Percentiles rank a stretch among this genome's conserved stretches.
Conservation (phyloP, 2,113 vertebrate genomes). For the Apeltes quadracus region DNA sequence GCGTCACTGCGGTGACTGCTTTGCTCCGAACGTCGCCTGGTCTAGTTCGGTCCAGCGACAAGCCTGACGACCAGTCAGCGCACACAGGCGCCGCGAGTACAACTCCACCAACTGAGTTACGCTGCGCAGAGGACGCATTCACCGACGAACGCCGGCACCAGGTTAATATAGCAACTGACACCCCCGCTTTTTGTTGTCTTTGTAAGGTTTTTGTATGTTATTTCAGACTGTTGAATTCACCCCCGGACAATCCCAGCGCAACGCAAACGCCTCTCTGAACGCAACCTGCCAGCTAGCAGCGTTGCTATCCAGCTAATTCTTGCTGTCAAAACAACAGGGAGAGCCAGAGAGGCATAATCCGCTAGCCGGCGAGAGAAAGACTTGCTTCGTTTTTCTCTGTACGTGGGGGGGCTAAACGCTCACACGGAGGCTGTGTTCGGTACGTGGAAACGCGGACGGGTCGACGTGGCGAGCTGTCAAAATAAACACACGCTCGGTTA, state of each 20-base stretch:
- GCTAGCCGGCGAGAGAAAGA: conserved; percentile 42
- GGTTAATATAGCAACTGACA: conserved; percentile 34
- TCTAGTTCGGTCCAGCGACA: conserved; percentile 51
- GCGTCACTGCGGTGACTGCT: conserved; percentile 54
- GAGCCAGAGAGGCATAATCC: conserved; percentile 41
- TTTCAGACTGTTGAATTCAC: conserved; percentile 40
- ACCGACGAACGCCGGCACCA: conserved; percentile 7
- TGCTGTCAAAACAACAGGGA: conserved; percentile 71
- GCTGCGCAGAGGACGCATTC: conserved; percentile 17
- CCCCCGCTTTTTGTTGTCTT: not conserved
- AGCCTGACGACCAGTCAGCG: conserved; percentile 9
- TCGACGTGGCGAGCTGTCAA: conserved; percentile 59
- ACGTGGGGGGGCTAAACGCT: not conserved
- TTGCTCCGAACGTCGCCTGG: conserved; percentile 46
- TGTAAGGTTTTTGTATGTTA: not conserved
- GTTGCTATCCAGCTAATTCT: conserved; percentile 71
- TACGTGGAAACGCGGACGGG: not conserved
- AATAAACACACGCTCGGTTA: not conserved
- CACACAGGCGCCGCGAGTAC: not conserved
- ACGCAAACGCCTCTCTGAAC: conserved; percentile 30
- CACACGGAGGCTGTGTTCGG: not conserved
- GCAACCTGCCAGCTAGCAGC: conserved; percentile 65
- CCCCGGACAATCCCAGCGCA: conserved; percentile 42
- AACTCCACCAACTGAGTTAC: conserved; percentile 33
- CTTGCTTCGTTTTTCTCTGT: not conserved